A percentile compares a stretch with the other conserved stretches of the same genome.
phyloP scores from a whole-genome alignment of 35 echinoderm and acorn worm genomes.

The Ophiothrix spiculata region DNA sequence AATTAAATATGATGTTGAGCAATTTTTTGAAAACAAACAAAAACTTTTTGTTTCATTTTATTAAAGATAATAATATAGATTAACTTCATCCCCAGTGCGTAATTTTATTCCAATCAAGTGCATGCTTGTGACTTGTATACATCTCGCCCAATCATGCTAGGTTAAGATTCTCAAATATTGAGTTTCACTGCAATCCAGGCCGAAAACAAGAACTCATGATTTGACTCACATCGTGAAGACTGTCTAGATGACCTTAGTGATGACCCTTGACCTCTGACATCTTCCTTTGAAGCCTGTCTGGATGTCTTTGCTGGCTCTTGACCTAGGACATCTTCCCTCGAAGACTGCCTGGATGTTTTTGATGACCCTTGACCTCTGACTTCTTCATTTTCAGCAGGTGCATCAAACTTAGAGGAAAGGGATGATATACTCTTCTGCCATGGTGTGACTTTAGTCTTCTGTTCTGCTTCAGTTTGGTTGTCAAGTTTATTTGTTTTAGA shows the following conservation, averaged over 20 bases:
- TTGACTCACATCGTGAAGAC: not conserved
- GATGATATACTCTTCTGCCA: not conserved
- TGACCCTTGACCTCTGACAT: no score
- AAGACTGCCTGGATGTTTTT: not conserved
- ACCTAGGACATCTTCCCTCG: not conserved
- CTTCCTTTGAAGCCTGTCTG: no score
- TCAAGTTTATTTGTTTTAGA: not conserved
- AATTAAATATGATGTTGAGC: no score
- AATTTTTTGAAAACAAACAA: no score
- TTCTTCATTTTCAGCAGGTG: not conserved
- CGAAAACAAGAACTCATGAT: not conserved
- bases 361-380: not conserved
- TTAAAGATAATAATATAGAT: no score
- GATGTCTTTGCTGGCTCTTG: no score
- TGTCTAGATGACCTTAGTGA: not conserved
- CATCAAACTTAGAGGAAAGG: not conserved
- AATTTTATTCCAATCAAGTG: no score
- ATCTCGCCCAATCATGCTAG: no score
- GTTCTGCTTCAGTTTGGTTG: not conserved
- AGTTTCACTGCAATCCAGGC: constrained; percentile 4
- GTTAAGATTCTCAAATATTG: no score
- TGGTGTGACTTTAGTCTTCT: not conserved
- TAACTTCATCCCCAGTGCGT: no score
- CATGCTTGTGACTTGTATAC: no score
- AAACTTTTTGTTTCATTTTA: no score